Evolutionary conservation across 2,113 vertebrate genomes (phyloP), one percentile per base, ranked within the genome.

Genomic region (Lampris incognitus): DNA sequence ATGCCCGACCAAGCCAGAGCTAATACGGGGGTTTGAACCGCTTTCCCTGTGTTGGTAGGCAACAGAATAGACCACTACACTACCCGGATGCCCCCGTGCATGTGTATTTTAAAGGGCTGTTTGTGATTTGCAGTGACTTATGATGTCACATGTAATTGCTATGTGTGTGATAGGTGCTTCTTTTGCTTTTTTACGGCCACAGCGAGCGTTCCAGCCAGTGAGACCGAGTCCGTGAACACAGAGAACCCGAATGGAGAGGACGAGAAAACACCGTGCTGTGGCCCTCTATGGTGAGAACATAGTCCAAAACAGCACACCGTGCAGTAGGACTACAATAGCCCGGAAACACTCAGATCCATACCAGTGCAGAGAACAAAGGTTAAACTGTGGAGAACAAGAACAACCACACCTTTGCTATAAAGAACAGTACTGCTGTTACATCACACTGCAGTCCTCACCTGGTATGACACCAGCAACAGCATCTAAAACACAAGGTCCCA

Each of bases 191-290:
- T 76, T 94, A 70, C 86, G 69, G 88, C 87, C 66, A 82, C 95
- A 99, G 98, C 97, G 76, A 99, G 97, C 73, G 95, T 97, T 92
- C 98, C 97, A 37, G 95, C 96, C 69, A 99, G 98, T 0, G 98
- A 99, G 89, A 98, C 96, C 0, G 98, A 99, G 63, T 99, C 98
- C 0, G 97, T 98, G 76, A 99, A 97, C 88, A 97, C 97, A 0
- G 98, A 99, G 87, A 97, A 97, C 1, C 97, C 95, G 57, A 96
- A 95, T 1, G 96, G 92, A 1, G 97, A 97, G 82, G 96, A 96
- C 8, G 97, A 96, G 85, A 95, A 89, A 82, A 87, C 88, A 0
- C 90, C 94, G 0, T 97, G 97, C 93, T 99, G 97, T 0, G 96
- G 95, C 60, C 93, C 90, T 57, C 67, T 99, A 71, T 99, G 97